A percentile compares a stretch with the other conserved stretches of the same genome.
phyloP scores from a whole-genome alignment of 2,113 vertebrate genomes.

The Progne subis region DNA sequence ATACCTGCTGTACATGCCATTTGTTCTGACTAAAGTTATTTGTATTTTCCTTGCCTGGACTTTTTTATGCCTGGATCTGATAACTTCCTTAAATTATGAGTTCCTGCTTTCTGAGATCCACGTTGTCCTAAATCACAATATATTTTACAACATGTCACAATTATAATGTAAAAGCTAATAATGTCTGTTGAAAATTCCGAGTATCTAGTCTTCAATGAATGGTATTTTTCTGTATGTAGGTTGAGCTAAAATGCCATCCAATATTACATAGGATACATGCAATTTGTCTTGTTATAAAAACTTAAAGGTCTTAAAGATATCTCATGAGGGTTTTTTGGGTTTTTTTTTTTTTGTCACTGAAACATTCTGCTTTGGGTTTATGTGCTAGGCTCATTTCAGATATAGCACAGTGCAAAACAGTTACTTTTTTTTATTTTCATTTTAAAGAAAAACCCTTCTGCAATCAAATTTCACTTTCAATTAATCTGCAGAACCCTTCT shows the following conservation, averaged over 20 bases:
- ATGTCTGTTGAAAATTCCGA: background rate
- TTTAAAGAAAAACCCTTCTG: background rate
- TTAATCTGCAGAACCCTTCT: background rate
- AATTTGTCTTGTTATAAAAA: constrained; percentile 21
- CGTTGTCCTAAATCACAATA: background rate
- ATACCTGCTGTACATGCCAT: background rate
- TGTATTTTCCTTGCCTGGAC: background rate
- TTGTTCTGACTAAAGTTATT: background rate
- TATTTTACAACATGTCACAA: background rate
- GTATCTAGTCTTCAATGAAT: background rate
- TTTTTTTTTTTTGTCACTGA: background rate
- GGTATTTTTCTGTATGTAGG: background rate
- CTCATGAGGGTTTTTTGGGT: background rate
- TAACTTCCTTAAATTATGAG: background rate
- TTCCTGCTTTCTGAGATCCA: background rate
- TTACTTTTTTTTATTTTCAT: background rate
- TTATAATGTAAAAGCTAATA: background rate
- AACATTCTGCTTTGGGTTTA: background rate
- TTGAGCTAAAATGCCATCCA: constrained; percentile 42
- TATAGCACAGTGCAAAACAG: background rate
- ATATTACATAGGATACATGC: background rate
- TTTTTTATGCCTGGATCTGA: background rate
- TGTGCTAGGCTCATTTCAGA: background rate
- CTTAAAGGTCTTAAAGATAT: constrained; percentile 15
- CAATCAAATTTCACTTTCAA: background rate